Base-by-base conservation (phyloP, 92 coral and sea anemone species). In the Plumapathes pennacea region DNA sequence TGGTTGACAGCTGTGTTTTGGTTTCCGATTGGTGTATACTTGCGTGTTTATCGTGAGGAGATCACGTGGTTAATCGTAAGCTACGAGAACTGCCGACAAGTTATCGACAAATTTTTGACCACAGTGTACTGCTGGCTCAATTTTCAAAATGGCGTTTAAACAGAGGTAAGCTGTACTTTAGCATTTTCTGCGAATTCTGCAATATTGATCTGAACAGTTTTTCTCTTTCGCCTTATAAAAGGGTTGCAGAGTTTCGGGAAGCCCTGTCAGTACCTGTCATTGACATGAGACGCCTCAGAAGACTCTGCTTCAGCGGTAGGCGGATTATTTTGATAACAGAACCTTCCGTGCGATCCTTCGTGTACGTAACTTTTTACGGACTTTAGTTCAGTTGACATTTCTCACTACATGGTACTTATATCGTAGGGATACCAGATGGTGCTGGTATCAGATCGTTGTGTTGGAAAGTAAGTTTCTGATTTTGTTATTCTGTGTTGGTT, bases 91-190 rank as follows among this genome's bases (percentile, higher is more conserved):
- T n/a, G n/a, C 39, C 25, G 40, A 27, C 19, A 21, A 25, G 1
- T 17, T 5, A 13, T 57, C 50, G 46, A 12, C 4, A 11, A 24
- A 3, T 14, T 2, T 43, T 20, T 30, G 38, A 25, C 58, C 31
- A 5, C 68, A 24, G 76, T 33, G 67, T 80, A 15, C 38, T 28
- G 54, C 66, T 54, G 82, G 71, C 73, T 77, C 73, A 71, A 32
- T 48, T 24, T 81, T 70, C 89, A 86, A 82, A 50, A 87, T 82
- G 95, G 95, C 95, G 95, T 87, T 58, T 72, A 82, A 87, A 59
- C 89, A 87, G 77, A 79, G 95, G 95, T 87, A 29, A 38, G 40
- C 47, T 13, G 27, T 19, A 1, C 2, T 14, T 18, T 5, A 12
- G 13, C 15, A 31, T 24, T 0, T 28, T 21, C 25, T 3, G 13